Evolutionary conservation across 2,797 vertebrate genomes (phyloP).

Genomic region (Onychomys arenicola): DNA sequence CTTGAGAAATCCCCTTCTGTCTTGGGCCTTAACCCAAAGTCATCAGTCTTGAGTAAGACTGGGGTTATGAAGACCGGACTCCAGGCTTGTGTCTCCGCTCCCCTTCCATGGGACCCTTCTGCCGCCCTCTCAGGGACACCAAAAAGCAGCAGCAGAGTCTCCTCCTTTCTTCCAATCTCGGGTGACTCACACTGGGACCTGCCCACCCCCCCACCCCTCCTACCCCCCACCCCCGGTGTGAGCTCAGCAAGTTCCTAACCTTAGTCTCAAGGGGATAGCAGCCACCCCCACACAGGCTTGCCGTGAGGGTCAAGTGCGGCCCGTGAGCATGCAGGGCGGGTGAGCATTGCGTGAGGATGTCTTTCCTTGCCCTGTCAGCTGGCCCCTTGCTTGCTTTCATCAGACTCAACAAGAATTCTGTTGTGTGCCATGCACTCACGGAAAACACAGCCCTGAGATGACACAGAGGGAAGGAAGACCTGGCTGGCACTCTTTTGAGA

Average conservation of each 20-base stretch:
- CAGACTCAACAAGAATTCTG: neutral
- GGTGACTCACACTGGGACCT: neutral
- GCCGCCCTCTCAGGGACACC: neutral
- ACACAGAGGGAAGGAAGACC: neutral
- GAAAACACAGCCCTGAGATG: neutral
- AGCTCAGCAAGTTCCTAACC: neutral
- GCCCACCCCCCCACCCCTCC: neutral
- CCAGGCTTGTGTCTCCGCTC: neutral
- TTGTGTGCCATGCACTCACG: neutral
- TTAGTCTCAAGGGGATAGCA: neutral
- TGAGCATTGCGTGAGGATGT: neutral
- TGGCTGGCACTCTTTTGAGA: neutral
- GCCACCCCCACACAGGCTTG: neutral
- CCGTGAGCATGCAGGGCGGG: rapidly evolving
- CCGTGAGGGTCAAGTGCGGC: neutral
- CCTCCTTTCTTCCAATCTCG: neutral
- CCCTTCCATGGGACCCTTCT: neutral
- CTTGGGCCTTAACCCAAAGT: slow-evolving; percentile 28
- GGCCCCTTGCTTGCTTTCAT: neutral
- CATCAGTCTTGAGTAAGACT: neutral
- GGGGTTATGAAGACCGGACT: neutral
- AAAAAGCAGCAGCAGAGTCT: neutral
- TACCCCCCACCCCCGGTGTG: no score
- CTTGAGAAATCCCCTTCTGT: slow-evolving; percentile 77
- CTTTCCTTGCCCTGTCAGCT: neutral